These are phyloP conservation scores for Heliangelus exortis DNA, from an alignment of 2,797 vertebrate species.

Conservation along the genomic window DNA sequence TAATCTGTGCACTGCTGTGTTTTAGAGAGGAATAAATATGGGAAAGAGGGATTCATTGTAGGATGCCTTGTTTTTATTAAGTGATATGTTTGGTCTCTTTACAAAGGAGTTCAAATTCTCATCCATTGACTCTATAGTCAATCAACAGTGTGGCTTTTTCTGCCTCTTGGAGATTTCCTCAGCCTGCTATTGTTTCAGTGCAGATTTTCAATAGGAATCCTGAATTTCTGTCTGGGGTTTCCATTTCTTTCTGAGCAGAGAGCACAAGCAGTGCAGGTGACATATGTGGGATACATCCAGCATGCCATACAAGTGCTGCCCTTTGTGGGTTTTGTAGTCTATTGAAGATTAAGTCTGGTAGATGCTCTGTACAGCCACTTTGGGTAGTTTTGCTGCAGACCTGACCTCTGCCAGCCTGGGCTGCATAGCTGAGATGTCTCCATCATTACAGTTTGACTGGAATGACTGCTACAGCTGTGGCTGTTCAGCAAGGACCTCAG, in stretches of 20 bases:
- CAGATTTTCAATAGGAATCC: not conserved
- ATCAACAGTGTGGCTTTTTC: not conserved
- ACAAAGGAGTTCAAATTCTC: not conserved
- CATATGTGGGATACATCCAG: not conserved
- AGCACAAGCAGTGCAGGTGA: not conserved
- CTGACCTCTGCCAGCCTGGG: not conserved
- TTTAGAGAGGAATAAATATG: conserved; percentile 53
- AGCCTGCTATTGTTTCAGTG: not conserved
- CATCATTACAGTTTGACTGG: not conserved
- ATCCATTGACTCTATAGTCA: not conserved
- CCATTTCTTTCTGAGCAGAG: not conserved
- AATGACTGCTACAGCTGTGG: not conserved
- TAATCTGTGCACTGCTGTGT: conserved; percentile 56
- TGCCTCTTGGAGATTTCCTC: not conserved
- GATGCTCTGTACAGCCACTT: not conserved
- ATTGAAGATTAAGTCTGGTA: not conserved
- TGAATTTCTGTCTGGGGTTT: not conserved
- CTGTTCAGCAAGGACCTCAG: not conserved
- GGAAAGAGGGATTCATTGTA: conserved; percentile 22
- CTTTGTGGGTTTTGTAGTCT: not conserved
- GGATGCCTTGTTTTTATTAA: conserved; percentile 59
- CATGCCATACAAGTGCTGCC: rapidly evolving
- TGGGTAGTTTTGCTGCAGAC: not conserved
- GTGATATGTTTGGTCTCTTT: not conserved
- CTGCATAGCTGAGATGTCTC: not conserved